Conservation (phyloP, 2,797 vertebrate genomes). For the Trachurus trachurus region DNA sequence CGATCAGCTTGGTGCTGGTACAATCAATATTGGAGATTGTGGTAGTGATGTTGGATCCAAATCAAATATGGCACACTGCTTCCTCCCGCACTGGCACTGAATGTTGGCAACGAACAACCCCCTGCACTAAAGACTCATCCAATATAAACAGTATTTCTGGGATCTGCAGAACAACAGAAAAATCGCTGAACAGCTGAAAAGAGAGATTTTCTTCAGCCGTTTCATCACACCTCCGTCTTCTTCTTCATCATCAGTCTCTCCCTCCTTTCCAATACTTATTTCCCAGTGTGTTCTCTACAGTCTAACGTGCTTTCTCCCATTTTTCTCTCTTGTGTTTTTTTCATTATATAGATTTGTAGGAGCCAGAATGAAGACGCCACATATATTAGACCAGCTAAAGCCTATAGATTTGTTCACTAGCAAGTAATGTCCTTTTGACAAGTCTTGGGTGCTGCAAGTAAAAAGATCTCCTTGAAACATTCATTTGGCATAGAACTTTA, state of each 20-base stretch:
- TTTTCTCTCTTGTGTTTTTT: conserved; percentile 20
- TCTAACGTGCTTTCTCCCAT: neutral
- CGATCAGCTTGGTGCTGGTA: too few species aligned
- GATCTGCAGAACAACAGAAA: neutral
- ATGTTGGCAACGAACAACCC: neutral
- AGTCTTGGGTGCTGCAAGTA: conserved; percentile 10
- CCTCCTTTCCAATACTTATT: neutral
- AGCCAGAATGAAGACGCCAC: neutral
- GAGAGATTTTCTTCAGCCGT: neutral
- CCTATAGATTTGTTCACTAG: conserved; percentile 48
- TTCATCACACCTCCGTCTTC: neutral
- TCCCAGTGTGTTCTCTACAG: neutral
- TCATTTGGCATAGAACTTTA: conserved; percentile 73
- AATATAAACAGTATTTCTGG: neutral
- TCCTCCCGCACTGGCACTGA: neutral
- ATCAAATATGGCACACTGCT: neutral
- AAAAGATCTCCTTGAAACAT: conserved; percentile 70
- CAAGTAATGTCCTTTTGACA: conserved; percentile 38
- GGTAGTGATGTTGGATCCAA: neutral
- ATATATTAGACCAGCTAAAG: conserved; percentile 23
- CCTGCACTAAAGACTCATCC: neutral
- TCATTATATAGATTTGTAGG: conserved; percentile 9
- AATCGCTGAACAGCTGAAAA: neutral
- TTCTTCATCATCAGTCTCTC: neutral
- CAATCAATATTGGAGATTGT: neutral